phyloP scores from a whole-genome alignment of 2,113 vertebrate genomes.

The Noctilio leporinus region DNA sequence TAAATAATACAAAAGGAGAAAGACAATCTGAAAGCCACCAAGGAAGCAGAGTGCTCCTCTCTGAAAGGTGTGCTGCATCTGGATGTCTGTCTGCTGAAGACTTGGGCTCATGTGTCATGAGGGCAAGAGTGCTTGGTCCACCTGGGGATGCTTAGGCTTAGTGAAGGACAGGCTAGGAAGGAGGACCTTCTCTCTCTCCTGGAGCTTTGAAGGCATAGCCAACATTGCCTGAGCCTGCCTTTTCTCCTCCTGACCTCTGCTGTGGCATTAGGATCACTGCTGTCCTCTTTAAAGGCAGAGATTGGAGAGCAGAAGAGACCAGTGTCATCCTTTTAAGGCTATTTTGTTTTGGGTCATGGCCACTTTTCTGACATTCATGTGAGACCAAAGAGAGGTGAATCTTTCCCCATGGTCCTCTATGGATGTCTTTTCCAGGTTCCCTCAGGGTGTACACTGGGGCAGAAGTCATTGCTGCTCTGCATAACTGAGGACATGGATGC shows the following conservation, averaged over 20 bases:
- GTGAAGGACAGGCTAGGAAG: too few species aligned
- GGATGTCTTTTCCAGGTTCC: neutral
- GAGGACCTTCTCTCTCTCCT: neutral
- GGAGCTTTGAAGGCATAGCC: neutral
- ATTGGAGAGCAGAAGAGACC: neutral
- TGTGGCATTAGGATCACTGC: too few species aligned
- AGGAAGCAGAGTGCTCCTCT: neutral
- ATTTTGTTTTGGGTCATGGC: neutral
- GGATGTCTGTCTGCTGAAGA: neutral
- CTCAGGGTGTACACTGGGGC: neutral
- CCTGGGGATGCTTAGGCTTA: neutral
- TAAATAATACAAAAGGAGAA: neutral
- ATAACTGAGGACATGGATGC: neutral
- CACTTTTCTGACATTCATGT: neutral
- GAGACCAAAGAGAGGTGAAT: neutral
- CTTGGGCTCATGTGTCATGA: neutral
- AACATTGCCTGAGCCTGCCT: neutral
- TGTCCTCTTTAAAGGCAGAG: neutral
- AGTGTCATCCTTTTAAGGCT: neutral
- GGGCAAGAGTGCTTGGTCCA: neutral
- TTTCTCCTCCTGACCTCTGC: neutral
- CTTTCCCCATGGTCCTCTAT: neutral
- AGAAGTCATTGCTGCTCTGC: rapidly evolving
- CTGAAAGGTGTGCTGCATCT: neutral
- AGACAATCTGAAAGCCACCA: neutral